phyloP scores from a whole-genome alignment of 2,888 invertebrate species.

The Didymodactylos carnosus region DNA sequence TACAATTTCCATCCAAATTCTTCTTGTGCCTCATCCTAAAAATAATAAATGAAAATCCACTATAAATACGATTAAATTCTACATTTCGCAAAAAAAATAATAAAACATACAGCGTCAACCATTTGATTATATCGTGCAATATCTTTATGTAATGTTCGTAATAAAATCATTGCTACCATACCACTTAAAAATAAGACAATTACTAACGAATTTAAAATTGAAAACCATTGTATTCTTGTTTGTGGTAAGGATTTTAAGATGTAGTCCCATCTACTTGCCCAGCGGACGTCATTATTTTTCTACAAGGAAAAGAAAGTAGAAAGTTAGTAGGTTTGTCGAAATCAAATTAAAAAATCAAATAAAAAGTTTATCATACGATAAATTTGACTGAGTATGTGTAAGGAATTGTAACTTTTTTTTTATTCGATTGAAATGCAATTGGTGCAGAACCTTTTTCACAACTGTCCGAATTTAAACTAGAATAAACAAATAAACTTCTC shows the following conservation, averaged over 20 bases:
- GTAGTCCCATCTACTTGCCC: conserved; percentile 98
- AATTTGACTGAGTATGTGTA: conserved; percentile 16
- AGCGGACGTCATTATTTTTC: conserved; percentile 46
- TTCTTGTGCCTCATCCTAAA: conserved; percentile 54
- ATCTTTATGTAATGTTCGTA: conserved; percentile 86
- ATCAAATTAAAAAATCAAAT: no score
- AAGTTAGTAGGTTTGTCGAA: no score
- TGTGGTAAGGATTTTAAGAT: conserved; percentile 93
- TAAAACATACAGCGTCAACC: conserved; percentile 30
- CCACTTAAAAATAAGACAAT: conserved; percentile 88
- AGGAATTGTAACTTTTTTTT: background rate
- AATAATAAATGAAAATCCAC: background rate
- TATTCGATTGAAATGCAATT: background rate
- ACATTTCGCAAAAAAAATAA: background rate
- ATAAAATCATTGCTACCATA: conserved; percentile 97
- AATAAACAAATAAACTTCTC: background rate
- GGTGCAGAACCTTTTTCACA: background rate
- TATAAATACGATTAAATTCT: background rate
- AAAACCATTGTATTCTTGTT: conserved; percentile 93
- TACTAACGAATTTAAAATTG: conserved; percentile 85
- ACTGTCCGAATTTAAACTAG: background rate
- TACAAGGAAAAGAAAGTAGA: no score
- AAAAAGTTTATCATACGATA: no score
- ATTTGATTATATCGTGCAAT: conserved; percentile 89
- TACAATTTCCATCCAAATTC: conserved; percentile 47